Evolutionary conservation across 2,113 vertebrate species (phyloP).

Genomic region (Mormyrus iriodes): DNA sequence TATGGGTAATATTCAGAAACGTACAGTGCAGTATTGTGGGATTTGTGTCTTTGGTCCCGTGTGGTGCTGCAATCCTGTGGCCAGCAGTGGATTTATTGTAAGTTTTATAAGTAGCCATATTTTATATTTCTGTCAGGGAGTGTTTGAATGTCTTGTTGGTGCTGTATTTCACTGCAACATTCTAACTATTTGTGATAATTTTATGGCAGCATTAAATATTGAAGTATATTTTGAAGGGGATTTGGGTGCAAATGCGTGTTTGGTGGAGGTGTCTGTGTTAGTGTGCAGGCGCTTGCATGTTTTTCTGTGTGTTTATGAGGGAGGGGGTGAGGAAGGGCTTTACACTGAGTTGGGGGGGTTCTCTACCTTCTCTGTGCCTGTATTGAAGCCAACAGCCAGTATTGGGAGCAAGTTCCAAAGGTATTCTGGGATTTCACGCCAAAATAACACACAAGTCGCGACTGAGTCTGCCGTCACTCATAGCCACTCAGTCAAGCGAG

Average conservation of each 20-base stretch:
- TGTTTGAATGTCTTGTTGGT: neutral
- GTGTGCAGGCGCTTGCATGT: neutral
- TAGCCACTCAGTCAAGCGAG: neutral
- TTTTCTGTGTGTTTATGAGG: neutral
- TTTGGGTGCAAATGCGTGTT: neutral
- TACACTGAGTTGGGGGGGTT: neutral
- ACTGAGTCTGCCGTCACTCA: neutral
- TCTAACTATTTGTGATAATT: neutral
- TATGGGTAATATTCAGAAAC: neutral
- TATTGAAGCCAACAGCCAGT: neutral
- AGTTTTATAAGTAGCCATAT: neutral
- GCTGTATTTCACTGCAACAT: neutral
- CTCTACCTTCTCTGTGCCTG: neutral
- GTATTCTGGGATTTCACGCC: neutral
- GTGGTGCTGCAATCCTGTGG: neutral
- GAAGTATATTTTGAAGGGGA: neutral
- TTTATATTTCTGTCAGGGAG: neutral
- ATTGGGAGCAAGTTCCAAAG: neutral
- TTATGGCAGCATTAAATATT: neutral
- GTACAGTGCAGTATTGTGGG: neutral
- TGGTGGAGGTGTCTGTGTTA: neutral
- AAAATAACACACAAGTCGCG: neutral
- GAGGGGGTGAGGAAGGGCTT: neutral
- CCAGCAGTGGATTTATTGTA: neutral
- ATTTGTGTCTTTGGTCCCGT: neutral